Evolutionary conservation across 2,797 vertebrate species (phyloP).

Genomic region (Momotus momota): DNA sequence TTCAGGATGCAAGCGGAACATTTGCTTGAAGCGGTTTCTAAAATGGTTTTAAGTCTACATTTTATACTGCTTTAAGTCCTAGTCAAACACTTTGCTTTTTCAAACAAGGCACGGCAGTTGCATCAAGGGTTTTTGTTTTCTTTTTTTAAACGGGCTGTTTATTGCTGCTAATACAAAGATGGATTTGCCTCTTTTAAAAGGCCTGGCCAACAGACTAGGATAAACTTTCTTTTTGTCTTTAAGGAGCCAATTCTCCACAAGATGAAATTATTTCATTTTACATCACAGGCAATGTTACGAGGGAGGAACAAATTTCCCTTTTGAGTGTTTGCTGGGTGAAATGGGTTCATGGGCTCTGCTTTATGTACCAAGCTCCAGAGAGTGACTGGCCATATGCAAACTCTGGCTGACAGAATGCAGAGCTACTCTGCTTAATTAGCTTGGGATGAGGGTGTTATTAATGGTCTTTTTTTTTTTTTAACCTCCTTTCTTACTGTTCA

Average conservation of each 20-base stretch:
- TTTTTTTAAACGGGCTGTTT: fast-evolving
- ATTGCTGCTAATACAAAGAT: background rate
- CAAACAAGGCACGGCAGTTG: background rate
- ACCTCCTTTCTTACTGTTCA: background rate
- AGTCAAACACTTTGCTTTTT: background rate
- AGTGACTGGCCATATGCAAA: background rate
- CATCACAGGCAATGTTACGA: fast-evolving
- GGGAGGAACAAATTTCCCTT: background rate
- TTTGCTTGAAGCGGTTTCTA: background rate
- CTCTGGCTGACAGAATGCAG: background rate
- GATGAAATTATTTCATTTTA: background rate
- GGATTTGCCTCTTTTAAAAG: background rate
- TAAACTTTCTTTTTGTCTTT: background rate
- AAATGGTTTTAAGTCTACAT: background rate
- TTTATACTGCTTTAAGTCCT: background rate
- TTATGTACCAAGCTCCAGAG: background rate
- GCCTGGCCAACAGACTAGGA: background rate
- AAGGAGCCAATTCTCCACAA: background rate
- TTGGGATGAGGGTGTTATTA: slow-evolving; percentile 23
- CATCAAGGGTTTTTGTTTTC: background rate
- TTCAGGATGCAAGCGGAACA: background rate
- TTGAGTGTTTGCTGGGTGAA: background rate
- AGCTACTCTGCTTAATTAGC: slow-evolving; percentile 44
- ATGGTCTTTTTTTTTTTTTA: background rate
- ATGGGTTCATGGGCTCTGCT: background rate